Evolutionary conservation across 2,797 vertebrate genomes (phyloP).

Genomic region (Masticophis lateralis): DNA sequence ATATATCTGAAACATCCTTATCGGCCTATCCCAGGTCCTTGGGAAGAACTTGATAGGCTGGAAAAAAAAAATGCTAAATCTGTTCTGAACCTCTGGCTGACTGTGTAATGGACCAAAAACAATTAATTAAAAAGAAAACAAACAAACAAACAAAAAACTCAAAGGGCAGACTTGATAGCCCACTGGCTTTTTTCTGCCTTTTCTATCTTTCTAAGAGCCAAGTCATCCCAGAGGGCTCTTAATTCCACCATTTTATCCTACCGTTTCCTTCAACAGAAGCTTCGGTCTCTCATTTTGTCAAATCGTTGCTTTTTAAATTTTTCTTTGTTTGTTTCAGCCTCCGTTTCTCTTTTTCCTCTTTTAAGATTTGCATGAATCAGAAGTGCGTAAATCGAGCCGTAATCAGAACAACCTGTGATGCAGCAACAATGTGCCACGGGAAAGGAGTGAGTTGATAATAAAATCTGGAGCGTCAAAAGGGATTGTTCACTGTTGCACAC

Average conservation of each 20-base stretch:
- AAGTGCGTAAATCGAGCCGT: constrained; percentile 70
- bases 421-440: constrained; percentile 62
- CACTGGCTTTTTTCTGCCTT: no score
- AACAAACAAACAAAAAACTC: no score
- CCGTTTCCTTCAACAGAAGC: neutral
- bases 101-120: no score
- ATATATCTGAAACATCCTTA: no score
- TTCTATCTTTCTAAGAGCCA: no score
- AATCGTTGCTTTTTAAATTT: neutral
- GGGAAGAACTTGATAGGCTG: no score
- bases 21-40: no score
- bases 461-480: neutral
- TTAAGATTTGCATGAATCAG: constrained; percentile 75
- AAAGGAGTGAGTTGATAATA: constrained; percentile 68
- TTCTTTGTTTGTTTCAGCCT: no score
- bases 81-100: no score
- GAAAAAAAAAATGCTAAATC: no score
- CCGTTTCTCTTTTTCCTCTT: neutral
- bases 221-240: neutral
- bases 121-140: neutral
- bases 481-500: neutral
- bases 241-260: no score
- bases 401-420: constrained; percentile 66
- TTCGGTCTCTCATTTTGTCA: neutral
- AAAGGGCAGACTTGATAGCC: no score